Evolutionary conservation across 92 coral and sea anemone genomes (phyloP), one percentile per base, ranked within the genome.

Genomic region (Muricea muricata): DNA sequence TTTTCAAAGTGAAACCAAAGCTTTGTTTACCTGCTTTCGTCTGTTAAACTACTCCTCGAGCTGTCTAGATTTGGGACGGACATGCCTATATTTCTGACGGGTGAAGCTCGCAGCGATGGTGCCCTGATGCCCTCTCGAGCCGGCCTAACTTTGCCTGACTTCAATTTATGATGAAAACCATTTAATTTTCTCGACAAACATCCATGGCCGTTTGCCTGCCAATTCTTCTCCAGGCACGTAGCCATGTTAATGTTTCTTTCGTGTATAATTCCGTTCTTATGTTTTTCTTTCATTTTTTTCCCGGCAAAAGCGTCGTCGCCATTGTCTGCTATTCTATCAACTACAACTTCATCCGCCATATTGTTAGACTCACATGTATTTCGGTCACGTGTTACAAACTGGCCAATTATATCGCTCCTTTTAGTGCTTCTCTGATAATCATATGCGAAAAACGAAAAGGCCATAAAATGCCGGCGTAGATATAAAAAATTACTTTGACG

Each of bases 331-430:
- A 34, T 20, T 14, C 58, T 7, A 35, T 71, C 78, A 25, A 86
- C 41, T n/a, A 23, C 55, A 73, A 60, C 61, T 24, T 87, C 86
- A 20, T 65, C 87, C 90, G 90, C 90, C 90, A 87, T 87, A 79
- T 87, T 87, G 87, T 58, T 73, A 63, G 65, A 78, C 75, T 81
- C 75, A 39, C 83, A 61, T 63, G 87, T 81, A 63, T 63, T 65
- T 57, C 20, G 2, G 24, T 33, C 90, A 87, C 90, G 21, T 3
- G 7, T 13, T 20, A 23, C 79, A n/a, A n/a, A n/a, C n/a, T n/a
- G n/a, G n/a, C n/a, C n/a, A n/a, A n/a, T n/a, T n/a, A n/a, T n/a
- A n/a, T n/a, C n/a, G n/a, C n/a, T n/a, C n/a, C n/a, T n/a, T n/a
- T n/a, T n/a, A n/a, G n/a, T n/a, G n/a, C n/a, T n/a, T n/a, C n/a